Evolutionary conservation across 2,797 vertebrate genomes (phyloP), one percentile per base, ranked within the genome.

Genomic region (Chelon labrosus): DNA sequence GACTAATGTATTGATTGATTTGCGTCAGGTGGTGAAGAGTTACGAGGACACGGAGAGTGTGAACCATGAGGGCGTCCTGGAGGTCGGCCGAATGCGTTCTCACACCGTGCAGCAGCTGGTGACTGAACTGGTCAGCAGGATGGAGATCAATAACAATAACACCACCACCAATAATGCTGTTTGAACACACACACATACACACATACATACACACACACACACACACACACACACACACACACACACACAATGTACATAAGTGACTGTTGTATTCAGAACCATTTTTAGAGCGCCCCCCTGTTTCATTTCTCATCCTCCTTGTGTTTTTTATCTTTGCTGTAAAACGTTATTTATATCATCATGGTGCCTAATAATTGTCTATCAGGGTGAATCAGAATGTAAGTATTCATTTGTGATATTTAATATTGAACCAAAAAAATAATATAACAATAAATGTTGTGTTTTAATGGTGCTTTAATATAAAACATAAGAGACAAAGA

Each of bases 71-170:
- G 90, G 85, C 0, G 94, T 96, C 8, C 84, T 96, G 76, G 94
- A 93, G 44, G 89, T 95, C 3, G 84, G 93, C 27, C 90, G 88
- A 19, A 86, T 92, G 77, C 91, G 94, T 20, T 93, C 95, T 3
- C 88, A 93, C 10, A 90, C 88, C 0, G 81, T 96, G 37, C 93
- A 95, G 81, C 84, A 87, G 20, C 89, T 96, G 42, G 91, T 96
- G 63, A 94, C 89, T 0, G 94, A 95, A 54, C 85, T 96, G 65
- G 75, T 96, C 66, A 66, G 80, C 69, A 89, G 65, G 61, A 92
- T 95, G 91, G 94, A 95, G 68, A 86, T 93, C 75, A 96, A 93
- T 75, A 95, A 95, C 86, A 94, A 94, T 2, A 67, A 57, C 42
- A 4, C 31, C n/a, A 75, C 37, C 67, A 62, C 62, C 17, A 75